Conservation (phyloP, 2,797 vertebrate genomes). For the Enteromius fasciolatus region DNA sequence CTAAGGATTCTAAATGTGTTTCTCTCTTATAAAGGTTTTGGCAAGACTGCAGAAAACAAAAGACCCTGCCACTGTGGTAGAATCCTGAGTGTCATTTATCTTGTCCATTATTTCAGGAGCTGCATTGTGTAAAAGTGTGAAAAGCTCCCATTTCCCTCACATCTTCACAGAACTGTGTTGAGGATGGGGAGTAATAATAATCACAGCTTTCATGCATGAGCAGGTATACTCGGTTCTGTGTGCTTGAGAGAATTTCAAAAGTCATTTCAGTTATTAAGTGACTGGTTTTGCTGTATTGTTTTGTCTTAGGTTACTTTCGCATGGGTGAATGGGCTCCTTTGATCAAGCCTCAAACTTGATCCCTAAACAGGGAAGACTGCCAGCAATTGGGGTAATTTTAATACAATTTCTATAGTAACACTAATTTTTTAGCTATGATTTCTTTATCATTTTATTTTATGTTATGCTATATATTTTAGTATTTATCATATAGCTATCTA, state of each 20-base stretch:
- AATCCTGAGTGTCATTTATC: constrained; percentile 71
- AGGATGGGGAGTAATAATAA: constrained; percentile 75
- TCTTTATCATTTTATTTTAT: neutral
- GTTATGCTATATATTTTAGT: neutral
- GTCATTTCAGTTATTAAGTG: constrained; percentile 43
- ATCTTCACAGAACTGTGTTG: constrained; percentile 62
- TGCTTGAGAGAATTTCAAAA: constrained; percentile 68
- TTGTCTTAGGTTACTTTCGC: constrained; percentile 28
- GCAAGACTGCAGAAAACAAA: constrained; percentile 8
- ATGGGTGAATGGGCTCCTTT: constrained; percentile 1
- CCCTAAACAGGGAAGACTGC: neutral
- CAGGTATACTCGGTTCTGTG: constrained; percentile 74
- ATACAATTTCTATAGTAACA: no score
- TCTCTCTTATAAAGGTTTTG: constrained; percentile 31
- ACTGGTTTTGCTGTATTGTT: constrained; percentile 28
- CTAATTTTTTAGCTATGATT: neutral
- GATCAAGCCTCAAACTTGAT: constrained; percentile 1
- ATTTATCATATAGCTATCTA: neutral
- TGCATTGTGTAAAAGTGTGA: constrained; percentile 74
- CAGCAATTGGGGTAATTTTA: neutral
- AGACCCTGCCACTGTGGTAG: constrained; percentile 59
- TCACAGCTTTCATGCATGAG: constrained; percentile 79
- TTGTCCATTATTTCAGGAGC: constrained; percentile 71
- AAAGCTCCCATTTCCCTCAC: constrained; percentile 64
- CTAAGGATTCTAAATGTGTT: constrained; percentile 34